Evolutionary conservation across 2,888 invertebrate species (phyloP), one percentile per base, ranked within the genome.

Genomic region (Hirtodrosophila histrioides): DNA sequence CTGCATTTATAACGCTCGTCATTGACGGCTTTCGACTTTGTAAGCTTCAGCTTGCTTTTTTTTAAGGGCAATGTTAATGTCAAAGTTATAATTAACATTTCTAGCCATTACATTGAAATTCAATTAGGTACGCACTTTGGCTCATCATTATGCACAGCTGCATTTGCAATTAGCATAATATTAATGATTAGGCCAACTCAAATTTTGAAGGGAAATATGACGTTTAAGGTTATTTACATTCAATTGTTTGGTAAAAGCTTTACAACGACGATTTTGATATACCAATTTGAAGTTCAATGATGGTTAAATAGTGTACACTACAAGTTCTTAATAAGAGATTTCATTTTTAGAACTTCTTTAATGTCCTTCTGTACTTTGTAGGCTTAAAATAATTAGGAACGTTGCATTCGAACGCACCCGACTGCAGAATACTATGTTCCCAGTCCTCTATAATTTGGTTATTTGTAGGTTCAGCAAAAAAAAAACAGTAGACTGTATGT

Each of bases 41-140:
- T 41, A 64, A 48, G 43, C 54, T 12, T 40, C 17, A 24, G 29
- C 48, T 78, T n/a, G 45, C 39, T 12, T 51, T 55, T 10, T 4
- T 12, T 64, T 75, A 87, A 86, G 77, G 88, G 75, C 86, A 84
- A 88, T 84, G 84, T 88, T 88, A 86, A 86, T 86, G 81, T 46
- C 86, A 83, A 64, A 61, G 69, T 55, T 27, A 54, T 62, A 60
- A 61, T 77, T 44, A 57, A 61, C 60, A 75, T 43, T 54, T 70
- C 48, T 11, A 65, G 24, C 37, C 37, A 58, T 84, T 80, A 78
- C 78, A 80, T 63, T 77, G 68, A 86, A 84, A 70, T 62, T 86
- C 54, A 70, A 77, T 80, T 85, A 67, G 57, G 36, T 40, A 40
- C 45, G 39, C 57, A 54, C 37, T 49, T 55, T 23, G 49, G 10